These are phyloP conservation scores for Biston betularia DNA, from an alignment of 2,888 invertebrate genomes.

Conservation along the genomic window DNA sequence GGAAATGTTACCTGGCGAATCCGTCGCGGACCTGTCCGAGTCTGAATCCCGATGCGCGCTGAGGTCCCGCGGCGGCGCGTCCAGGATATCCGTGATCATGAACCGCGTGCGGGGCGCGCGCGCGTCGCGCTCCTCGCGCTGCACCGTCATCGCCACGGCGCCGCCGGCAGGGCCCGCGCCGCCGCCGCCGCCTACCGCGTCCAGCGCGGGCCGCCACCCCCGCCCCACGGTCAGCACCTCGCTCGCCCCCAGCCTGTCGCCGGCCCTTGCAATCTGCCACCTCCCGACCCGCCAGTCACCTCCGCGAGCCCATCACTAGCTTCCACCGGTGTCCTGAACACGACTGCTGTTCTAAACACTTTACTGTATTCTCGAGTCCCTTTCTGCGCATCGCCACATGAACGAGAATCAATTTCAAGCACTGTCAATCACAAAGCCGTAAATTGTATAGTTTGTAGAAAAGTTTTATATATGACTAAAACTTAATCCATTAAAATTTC, in stretches of 20 bases:
- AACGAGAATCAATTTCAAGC: conserved; percentile 1
- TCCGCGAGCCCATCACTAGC: conserved; percentile 31
- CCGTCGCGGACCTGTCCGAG: conserved; percentile 86
- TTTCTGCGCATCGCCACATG: conserved; percentile 50
- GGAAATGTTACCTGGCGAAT: conserved; percentile 74
- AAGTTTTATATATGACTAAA: neutral
- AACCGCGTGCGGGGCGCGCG: conserved; percentile 92
- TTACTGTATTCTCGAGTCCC: conserved; percentile 36
- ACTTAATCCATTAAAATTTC: too few species aligned
- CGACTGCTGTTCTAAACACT: conserved; percentile 14
- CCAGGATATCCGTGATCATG: conserved; percentile 96
- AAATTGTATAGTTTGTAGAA: conserved; percentile 1
- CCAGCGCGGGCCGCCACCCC: conserved; percentile 72
- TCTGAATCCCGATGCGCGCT: conserved; percentile 85
- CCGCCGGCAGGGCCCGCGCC: conserved; percentile 76
- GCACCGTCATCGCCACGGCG: conserved; percentile 87
- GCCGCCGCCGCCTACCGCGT: conserved; percentile 73
- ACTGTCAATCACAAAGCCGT: conserved; percentile 9
- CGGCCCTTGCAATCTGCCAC: conserved; percentile 27
- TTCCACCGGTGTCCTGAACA: conserved; percentile 3
- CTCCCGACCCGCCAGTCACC: conserved; percentile 49
- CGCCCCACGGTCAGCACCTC: conserved; percentile 66
- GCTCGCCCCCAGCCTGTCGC: conserved; percentile 70
- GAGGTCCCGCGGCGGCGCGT: conserved; percentile 85
- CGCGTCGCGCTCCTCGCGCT: conserved; percentile 90